Evolutionary conservation across 2,797 vertebrate genomes (phyloP).

Genomic region (Parotocinclus haroldoi): DNA sequence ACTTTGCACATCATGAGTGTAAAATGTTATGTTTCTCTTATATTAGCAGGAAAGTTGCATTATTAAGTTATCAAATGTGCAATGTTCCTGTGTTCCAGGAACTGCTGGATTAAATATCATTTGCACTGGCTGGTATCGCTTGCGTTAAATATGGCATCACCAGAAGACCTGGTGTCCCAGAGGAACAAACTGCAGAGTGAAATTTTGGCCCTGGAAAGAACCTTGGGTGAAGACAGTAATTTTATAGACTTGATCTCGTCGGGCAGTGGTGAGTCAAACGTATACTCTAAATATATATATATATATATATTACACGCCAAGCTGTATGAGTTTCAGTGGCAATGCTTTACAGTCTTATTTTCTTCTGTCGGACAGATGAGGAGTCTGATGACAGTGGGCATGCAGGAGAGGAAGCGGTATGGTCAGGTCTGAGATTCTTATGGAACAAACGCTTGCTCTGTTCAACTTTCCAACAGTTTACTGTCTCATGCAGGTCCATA

Average conservation of each 20-base stretch:
- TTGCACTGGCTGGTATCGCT: not conserved
- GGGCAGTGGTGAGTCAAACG: slow-evolving; percentile 39
- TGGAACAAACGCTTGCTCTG: not conserved
- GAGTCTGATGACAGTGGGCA: slow-evolving; percentile 43
- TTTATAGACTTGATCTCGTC: slow-evolving; percentile 36
- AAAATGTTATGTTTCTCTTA: too few species aligned
- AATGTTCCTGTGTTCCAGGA: too few species aligned
- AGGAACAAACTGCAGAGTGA: slow-evolving; percentile 47
- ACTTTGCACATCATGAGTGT: too few species aligned
- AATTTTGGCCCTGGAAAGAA: slow-evolving; percentile 48
- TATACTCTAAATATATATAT: too few species aligned
- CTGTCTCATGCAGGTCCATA: slow-evolving; percentile 21
- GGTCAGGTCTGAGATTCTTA: slow-evolving; percentile 6
- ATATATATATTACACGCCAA: too few species aligned
- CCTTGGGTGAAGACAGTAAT: slow-evolving; percentile 26
- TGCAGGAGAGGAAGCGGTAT: slow-evolving; percentile 31
- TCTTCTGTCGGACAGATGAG: slow-evolving; percentile 28
- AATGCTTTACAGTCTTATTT: too few species aligned
- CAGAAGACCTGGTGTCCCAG: slow-evolving; percentile 36
- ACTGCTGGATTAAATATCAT: not conserved
- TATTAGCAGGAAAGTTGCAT: too few species aligned
- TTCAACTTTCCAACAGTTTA: not conserved
- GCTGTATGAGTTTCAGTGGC: too few species aligned
- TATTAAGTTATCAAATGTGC: too few species aligned
- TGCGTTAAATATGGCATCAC: slow-evolving; percentile 36